phyloP scores from a whole-genome alignment of 2,888 invertebrate genomes.

The Macrophya annulata region DNA sequence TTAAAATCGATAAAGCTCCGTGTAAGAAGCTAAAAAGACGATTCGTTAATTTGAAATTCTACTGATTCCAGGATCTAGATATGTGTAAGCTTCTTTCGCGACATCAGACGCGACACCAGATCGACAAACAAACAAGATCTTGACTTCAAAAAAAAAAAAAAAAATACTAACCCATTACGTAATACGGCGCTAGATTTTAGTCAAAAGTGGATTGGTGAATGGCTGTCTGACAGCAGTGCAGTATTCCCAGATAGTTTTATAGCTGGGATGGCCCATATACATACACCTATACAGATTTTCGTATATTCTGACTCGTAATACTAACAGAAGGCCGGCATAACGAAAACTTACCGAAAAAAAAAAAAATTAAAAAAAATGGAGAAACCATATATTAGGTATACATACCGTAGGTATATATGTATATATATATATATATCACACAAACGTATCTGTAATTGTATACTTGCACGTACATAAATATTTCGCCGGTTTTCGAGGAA shows the following conservation, averaged over 20 bases:
- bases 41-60: neutral
- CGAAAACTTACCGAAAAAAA: neutral
- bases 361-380: too few species aligned
- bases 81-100: neutral
- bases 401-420: neutral
- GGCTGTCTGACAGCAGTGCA: neutral
- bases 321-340: neutral
- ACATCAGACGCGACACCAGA: neutral
- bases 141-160: neutral
- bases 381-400: neutral
- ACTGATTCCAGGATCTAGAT: neutral
- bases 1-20: neutral
- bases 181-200: too few species aligned
- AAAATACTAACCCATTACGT: too few species aligned
- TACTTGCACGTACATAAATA: neutral
- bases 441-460: conserved; percentile 6
- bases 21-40: neutral
- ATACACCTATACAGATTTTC: neutral
- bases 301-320: neutral
- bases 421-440: neutral
- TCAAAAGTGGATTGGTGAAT: neutral
- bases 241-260: neutral
- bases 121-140: neutral
- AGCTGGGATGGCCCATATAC: neutral
- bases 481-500: conserved; percentile 6